Evolutionary conservation across 2,797 vertebrate species (phyloP).

Genomic region (Synaphobranchus kaupii): DNA sequence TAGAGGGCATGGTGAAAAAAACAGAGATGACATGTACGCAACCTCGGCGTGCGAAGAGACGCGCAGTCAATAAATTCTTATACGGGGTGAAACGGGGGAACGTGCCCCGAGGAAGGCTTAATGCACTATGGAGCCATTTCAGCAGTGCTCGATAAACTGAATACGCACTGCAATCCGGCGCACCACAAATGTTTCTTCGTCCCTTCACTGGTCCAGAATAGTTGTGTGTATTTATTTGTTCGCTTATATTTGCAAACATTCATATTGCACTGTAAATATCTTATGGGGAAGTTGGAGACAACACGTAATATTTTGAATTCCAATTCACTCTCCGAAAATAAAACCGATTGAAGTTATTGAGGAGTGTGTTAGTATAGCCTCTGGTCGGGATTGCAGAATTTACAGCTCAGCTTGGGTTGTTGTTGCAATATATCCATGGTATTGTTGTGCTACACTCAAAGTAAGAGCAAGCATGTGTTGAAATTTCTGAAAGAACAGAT

Average conservation of each 20-base stretch:
- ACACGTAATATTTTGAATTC: background rate
- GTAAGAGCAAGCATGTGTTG: background rate
- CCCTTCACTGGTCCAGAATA: background rate
- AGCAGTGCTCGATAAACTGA: background rate
- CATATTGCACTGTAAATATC: background rate
- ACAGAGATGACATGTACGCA: background rate
- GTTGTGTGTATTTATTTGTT: background rate
- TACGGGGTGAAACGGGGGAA: background rate
- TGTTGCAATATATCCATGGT: background rate
- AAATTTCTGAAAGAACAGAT: background rate
- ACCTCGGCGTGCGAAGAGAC: background rate
- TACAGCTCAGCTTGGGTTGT: background rate
- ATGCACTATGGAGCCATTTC: constrained; percentile 6
- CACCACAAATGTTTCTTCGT: background rate
- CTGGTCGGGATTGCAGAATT: background rate
- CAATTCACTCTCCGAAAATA: background rate
- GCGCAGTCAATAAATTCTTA: background rate
- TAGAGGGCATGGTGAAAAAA: background rate
- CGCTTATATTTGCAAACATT: background rate
- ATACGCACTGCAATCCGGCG: background rate
- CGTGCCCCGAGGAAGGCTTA: background rate
- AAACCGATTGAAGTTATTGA: background rate
- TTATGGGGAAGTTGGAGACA: background rate
- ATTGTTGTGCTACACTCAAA: background rate
- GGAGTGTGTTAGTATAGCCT: background rate